Conservation (phyloP, 1,140 invertebrate species). For the Drosophila ogumai region DNA sequence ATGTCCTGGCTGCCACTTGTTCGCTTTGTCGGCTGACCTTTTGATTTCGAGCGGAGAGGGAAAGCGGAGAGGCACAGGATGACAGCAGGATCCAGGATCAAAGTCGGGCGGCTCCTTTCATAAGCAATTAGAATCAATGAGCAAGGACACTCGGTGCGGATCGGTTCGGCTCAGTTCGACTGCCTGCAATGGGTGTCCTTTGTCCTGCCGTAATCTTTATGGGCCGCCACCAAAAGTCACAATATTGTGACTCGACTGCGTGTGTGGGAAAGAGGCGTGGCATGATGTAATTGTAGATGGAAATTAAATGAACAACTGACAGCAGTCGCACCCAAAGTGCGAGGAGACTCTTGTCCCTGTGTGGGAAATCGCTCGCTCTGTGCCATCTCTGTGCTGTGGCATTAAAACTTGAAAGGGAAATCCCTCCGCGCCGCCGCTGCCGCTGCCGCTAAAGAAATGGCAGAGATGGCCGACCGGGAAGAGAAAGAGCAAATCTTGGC, state of each 20-base stretch:
- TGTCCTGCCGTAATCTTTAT: slow-evolving; percentile 54
- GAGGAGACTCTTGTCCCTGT: slow-evolving; percentile 12
- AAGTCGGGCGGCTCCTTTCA: slow-evolving; percentile 62
- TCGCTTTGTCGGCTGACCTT: slow-evolving; percentile 59
- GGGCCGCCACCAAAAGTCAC: slow-evolving; percentile 61
- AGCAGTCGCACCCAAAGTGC: slow-evolving; percentile 38
- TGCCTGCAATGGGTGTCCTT: slow-evolving; percentile 17
- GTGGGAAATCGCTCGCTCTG: slow-evolving; percentile 26
- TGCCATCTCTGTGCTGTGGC: slow-evolving; percentile 1
- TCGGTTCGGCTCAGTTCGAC: slow-evolving; percentile 9
- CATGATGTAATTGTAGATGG: slow-evolving; percentile 51
- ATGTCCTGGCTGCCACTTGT: slow-evolving; percentile 58
- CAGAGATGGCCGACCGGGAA: slow-evolving; percentile 7
- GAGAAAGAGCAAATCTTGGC: slow-evolving; percentile 39
- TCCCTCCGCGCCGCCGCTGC: slow-evolving; percentile 13
- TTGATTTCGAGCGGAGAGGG: slow-evolving; percentile 31
- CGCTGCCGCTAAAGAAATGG: slow-evolving; percentile 22
- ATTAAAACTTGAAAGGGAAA: slow-evolving; percentile 45
- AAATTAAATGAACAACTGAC: slow-evolving; percentile 40
- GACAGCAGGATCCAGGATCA: slow-evolving; percentile 55
- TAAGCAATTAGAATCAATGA: slow-evolving; percentile 78
- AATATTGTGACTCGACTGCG: slow-evolving; percentile 71
- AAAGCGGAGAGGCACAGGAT: slow-evolving; percentile 24
- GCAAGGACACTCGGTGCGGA: slow-evolving; percentile 64
- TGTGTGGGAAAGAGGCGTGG: slow-evolving; percentile 63